Evolutionary conservation across 2,888 invertebrate genomes (phyloP).

Genomic region (Himalopsyche tibetana): DNA sequence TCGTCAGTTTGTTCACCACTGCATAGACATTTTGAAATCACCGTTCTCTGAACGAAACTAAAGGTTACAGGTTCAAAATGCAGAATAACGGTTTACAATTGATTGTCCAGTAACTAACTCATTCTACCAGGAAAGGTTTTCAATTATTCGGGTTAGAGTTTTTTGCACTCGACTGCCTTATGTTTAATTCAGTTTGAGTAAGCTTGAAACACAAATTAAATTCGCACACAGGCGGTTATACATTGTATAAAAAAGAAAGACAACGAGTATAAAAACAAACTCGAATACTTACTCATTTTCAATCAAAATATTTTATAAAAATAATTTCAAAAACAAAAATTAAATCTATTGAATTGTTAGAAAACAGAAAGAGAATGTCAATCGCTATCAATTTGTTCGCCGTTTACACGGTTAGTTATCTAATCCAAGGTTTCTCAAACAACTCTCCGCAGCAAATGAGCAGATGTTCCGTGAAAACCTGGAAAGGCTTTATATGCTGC

Average conservation of each 20-base stretch:
- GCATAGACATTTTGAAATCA: constrained; percentile 2
- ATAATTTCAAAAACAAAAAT: no score
- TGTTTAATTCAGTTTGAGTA: constrained; percentile 7
- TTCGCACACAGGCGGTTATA: neutral
- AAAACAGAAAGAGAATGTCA: neutral
- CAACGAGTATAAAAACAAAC: no score
- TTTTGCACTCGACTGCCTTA: constrained; percentile 18
- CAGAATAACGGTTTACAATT: constrained; percentile 17
- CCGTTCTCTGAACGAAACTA: constrained; percentile 13
- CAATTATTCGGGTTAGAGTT: constrained; percentile 42
- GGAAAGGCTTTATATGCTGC: no score
- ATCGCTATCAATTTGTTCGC: neutral
- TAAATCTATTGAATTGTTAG: neutral
- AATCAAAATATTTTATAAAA: no score
- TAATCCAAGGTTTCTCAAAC: neutral
- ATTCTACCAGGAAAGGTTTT: constrained; percentile 11
- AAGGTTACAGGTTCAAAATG: constrained; percentile 43
- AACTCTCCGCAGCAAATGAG: no score
- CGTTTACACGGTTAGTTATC: neutral
- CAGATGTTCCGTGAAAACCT: no score
- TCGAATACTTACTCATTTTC: no score
- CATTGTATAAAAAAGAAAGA: no score
- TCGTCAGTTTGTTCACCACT: neutral
- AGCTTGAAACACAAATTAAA: neutral
- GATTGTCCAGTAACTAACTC: constrained; percentile 25